phyloP scores from a whole-genome alignment of 2,888 invertebrate genomes.

The Dendrolimus houi region DNA sequence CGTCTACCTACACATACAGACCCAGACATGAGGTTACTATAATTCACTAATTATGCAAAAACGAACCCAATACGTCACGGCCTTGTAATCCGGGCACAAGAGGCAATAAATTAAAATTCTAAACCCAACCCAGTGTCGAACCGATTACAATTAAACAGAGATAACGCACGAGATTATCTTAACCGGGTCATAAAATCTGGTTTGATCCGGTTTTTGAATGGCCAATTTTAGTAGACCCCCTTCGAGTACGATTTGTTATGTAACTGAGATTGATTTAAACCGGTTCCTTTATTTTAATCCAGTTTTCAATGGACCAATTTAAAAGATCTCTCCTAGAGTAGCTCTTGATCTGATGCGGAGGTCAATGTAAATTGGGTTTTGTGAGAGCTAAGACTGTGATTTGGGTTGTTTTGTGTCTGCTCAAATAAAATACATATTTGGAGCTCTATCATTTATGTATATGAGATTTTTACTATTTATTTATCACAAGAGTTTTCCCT shows the following conservation, averaged over 20 bases:
- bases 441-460: too few species aligned
- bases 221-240: too few species aligned
- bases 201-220: neutral
- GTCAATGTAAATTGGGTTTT: neutral
- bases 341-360: neutral
- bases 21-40: too few species aligned
- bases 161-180: neutral
- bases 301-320: neutral
- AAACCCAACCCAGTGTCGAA: neutral
- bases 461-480: too few species aligned
- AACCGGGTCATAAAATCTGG: neutral
- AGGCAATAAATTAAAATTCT: neutral
- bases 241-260: too few species aligned
- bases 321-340: neutral
- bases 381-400: too few species aligned
- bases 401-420: too few species aligned
- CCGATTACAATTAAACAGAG: neutral
- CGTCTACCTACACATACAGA: too few species aligned
- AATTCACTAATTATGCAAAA: neutral
- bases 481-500: too few species aligned
- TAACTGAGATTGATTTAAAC: too few species aligned
- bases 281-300: too few species aligned
- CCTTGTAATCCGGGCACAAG: neutral
- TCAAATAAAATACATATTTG: too few species aligned
- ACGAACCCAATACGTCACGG: neutral